These are phyloP conservation scores for Hemithea aestivaria DNA, from an alignment of 2,888 invertebrate genomes.

Conservation along the genomic window DNA sequence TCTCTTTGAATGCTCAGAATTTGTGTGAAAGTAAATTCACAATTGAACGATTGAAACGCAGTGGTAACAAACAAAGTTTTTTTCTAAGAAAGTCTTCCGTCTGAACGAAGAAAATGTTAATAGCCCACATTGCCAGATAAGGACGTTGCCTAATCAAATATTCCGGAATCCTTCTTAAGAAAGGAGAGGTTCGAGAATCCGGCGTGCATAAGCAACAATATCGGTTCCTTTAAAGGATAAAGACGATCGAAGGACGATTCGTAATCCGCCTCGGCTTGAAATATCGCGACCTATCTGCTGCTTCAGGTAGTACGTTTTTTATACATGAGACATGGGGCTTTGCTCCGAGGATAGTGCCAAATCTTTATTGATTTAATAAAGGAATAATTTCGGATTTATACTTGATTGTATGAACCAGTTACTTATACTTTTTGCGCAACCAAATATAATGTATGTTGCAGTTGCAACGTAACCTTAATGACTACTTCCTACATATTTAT, in stretches of 20 bases:
- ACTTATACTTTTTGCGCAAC: too few species aligned
- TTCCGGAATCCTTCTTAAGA: slow-evolving; percentile 64
- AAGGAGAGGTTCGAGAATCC: slow-evolving; percentile 50
- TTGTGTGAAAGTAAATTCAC: slow-evolving; percentile 24
- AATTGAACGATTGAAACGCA: slow-evolving; percentile 35
- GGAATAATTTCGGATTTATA: too few species aligned
- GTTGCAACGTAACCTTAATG: too few species aligned
- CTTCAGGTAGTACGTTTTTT: slow-evolving; percentile 32
- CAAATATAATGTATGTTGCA: too few species aligned
- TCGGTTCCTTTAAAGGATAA: slow-evolving; percentile 66
- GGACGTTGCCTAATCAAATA: slow-evolving; percentile 68
- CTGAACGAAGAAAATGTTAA: slow-evolving; percentile 53
- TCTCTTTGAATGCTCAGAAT: slow-evolving; percentile 14
- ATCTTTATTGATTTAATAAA: slow-evolving; percentile 10
- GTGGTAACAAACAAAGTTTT: slow-evolving; percentile 40
- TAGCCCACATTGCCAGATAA: slow-evolving; percentile 63
- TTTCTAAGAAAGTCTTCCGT: slow-evolving; percentile 45
- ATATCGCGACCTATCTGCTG: slow-evolving; percentile 46
- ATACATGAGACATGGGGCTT: too few species aligned
- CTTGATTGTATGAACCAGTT: not conserved
- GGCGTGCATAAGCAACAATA: slow-evolving; percentile 68
- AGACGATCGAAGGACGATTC: slow-evolving; percentile 58
- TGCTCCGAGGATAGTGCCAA: slow-evolving; percentile 12
- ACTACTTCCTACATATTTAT: too few species aligned
- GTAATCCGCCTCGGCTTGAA: slow-evolving; percentile 55